Conservation (phyloP, 2,888 invertebrate genomes). For the Euzophera pinguis region DNA sequence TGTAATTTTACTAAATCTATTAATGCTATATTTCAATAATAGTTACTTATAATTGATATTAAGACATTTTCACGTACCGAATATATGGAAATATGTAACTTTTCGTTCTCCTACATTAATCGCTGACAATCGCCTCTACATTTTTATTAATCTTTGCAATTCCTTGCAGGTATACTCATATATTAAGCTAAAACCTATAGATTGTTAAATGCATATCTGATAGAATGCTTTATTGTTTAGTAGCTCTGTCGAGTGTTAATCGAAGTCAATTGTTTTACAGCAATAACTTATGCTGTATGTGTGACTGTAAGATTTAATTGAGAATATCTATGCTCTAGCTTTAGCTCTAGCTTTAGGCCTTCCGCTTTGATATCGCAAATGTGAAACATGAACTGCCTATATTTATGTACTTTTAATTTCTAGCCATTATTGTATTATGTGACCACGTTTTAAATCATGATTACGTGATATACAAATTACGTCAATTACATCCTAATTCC, state of each 20-base stretch:
- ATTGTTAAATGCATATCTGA: constrained; percentile 28
- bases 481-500: too few species aligned
- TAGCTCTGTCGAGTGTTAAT: constrained; percentile 68
- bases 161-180: constrained; percentile 21
- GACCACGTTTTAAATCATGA: too few species aligned
- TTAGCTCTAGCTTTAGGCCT: constrained; percentile 46
- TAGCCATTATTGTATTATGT: too few species aligned
- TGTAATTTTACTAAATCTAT: too few species aligned
- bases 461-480: too few species aligned
- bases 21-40: too few species aligned
- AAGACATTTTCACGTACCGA: too few species aligned
- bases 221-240: constrained; percentile 62
- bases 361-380: neutral
- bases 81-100: too few species aligned
- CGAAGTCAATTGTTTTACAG: constrained; percentile 72
- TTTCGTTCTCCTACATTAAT: too few species aligned
- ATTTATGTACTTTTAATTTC: too few species aligned
- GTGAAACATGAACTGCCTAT: neutral
- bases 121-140: too few species aligned
- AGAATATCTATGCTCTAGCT: constrained; percentile 53
- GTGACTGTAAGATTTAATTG: constrained; percentile 60
- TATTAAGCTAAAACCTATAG: constrained; percentile 33
- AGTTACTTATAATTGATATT: too few species aligned
- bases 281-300: constrained; percentile 55
- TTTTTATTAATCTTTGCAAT: constrained; percentile 14